Evolutionary conservation across 2,113 vertebrate species (phyloP).

Genomic region (Poeciliopsis occidentalis): DNA sequence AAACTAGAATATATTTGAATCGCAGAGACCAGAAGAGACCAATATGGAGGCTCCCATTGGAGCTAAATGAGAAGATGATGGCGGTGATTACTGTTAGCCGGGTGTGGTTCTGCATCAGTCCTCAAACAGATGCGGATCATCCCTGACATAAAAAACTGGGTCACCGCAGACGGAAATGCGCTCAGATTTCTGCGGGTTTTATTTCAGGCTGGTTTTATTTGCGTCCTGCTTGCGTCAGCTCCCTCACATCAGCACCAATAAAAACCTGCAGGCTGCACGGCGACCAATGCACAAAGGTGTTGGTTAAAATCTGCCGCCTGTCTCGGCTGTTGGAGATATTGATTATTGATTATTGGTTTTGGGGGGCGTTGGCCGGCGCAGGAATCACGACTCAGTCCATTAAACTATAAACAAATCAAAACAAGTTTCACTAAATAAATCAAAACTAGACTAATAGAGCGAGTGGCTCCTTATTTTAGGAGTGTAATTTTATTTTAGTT

Average conservation of each 20-base stretch:
- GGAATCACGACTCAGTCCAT: background rate
- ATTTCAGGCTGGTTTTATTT: background rate
- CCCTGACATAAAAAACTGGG: conserved; percentile 15
- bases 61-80: background rate
- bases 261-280: too few relatives aligned
- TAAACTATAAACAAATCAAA: background rate
- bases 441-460: background rate
- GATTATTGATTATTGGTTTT: conserved; percentile 16
- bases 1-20: background rate
- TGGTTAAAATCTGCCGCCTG: background rate
- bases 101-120: background rate
- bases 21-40: background rate
- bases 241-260: background rate
- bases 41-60: background rate
- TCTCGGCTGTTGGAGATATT: background rate
- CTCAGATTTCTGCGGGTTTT: conserved; percentile 6
- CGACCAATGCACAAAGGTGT: background rate
- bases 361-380: conserved; percentile 35
- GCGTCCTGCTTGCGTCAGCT: background rate
- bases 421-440: background rate
- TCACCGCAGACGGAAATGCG: conserved; percentile 33
- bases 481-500: background rate
- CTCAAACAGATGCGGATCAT: background rate
- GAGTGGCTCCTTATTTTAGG: background rate
- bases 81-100: background rate